Percentiles rank a stretch among this genome's conserved stretches.
phyloP scores from a whole-genome alignment of 2,113 vertebrate genomes.

The Paratilapia polleni region DNA sequence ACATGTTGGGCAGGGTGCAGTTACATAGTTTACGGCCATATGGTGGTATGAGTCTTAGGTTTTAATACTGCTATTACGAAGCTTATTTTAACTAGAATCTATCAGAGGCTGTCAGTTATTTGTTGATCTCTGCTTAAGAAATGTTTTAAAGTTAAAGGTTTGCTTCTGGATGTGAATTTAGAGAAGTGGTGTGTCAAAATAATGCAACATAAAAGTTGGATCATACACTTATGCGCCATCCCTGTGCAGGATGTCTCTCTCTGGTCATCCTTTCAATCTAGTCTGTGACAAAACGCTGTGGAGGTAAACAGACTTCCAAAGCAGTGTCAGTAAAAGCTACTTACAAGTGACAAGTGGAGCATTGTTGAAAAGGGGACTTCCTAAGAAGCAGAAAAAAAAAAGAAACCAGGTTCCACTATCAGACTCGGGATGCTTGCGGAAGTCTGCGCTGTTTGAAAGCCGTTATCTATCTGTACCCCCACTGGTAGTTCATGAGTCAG shows the following conservation, averaged over 20 bases:
- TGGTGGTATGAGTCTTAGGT: neutral
- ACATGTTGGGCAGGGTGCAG: neutral
- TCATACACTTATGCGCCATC: too few species aligned
- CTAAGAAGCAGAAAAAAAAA: neutral
- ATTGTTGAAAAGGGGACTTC: slow-evolving; percentile 48
- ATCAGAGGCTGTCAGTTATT: neutral
- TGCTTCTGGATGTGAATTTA: neutral
- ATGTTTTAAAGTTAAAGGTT: neutral
- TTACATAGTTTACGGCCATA: neutral
- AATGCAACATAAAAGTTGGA: neutral
- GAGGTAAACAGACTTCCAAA: slow-evolving; percentile 47
- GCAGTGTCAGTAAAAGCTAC: slow-evolving; percentile 30
- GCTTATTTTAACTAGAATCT: neutral
- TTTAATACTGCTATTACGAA: neutral
- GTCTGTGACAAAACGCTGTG: slow-evolving; percentile 47
- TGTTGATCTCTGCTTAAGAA: neutral
- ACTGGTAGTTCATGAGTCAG: neutral
- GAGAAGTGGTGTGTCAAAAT: neutral
- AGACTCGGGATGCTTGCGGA: slow-evolving; percentile 43
- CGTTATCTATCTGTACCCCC: slow-evolving; percentile 56
- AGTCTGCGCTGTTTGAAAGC: slow-evolving; percentile 67
- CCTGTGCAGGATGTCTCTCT: slow-evolving; percentile 58
- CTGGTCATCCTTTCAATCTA: slow-evolving; percentile 49
- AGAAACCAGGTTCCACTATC: slow-evolving; percentile 48
- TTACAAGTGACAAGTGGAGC: slow-evolving; percentile 55